Evolutionary conservation across 23 tunicate species (phyloP), one percentile per base, ranked within the genome.

Genomic region (Styela clava): DNA sequence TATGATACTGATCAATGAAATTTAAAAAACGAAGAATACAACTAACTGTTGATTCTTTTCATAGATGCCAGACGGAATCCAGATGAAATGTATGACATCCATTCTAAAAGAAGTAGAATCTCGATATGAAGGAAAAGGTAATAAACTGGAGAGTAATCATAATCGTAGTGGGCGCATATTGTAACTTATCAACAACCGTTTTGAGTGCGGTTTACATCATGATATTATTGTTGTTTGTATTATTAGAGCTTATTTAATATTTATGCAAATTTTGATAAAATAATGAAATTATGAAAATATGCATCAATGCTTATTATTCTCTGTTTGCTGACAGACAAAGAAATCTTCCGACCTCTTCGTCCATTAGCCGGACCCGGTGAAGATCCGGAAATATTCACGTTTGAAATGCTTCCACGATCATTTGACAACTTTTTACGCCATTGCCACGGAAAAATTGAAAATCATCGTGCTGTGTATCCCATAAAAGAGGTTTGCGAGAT

Each of bases 401-500:
- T 85, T 74, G 97, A 87, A 61, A 61, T 61, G 28, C 79, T 92
- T 44, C 68, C 70, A 18, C 64, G 72, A 1, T 83, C 91, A 19
- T 18, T 87, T 34, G 79, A 62, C 34, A 31, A 67, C 27, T 88
- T 93, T 69, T 34, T 93, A 3, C 68, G 79, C 20, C 77, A 84
- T 18, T 82, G 94, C 23, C 52, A 68, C 5, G 34, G 56, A 34
- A 84, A 87, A 34, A 87, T 93, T 12, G 82, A 62, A 1, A 52
- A 84, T 32, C 98, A 93, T 78, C 68, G 88, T 24, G 79, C 34
- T 51, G 71, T 37, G 26, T 92, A 84, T 79, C 84, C 97, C 36
- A 24, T 83, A 24, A 79, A 78, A 79, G 62, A 74, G 86, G 97
- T 92, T 64, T 44, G 56, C 12, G 7, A 44, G 9, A 5, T 44